Conservation (phyloP, 2,888 invertebrate species). For the Hemistola chrysoprasaria region DNA sequence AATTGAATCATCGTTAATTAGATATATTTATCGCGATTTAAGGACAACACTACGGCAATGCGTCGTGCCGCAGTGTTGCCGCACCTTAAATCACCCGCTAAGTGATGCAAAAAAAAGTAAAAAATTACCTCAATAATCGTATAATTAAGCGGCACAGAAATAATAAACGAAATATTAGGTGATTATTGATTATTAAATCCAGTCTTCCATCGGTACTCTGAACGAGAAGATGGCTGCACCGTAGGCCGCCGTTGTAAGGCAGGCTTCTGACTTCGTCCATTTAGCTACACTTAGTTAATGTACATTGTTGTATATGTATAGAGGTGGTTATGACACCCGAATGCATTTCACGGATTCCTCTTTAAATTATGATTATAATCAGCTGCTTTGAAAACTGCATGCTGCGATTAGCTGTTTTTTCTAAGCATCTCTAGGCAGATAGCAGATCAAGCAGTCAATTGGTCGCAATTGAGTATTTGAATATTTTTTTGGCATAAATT, state of each 20-base stretch:
- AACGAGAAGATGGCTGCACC: neutral
- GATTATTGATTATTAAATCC: conserved; percentile 38
- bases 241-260: conserved; percentile 32
- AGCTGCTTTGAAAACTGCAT: no score
- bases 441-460: no score
- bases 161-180: conserved; percentile 31
- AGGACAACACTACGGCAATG: no score
- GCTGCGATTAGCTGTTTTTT: no score
- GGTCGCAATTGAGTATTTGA: no score
- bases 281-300: conserved; percentile 63
- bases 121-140: conserved; percentile 46
- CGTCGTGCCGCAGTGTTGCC: no score
- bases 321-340: conserved; percentile 29
- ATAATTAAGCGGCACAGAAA: conserved; percentile 43
- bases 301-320: conserved; percentile 62
- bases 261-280: no score
- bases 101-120: no score
- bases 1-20: neutral
- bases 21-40: no score
- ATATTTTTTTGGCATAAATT: no score
- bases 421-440: no score
- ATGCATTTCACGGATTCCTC: conserved; percentile 45
- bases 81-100: no score
- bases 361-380: conserved; percentile 10
- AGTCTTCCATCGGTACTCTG: conserved; percentile 61